Evolutionary conservation across 2,113 vertebrate genomes (phyloP).

Genomic region (Gasterosteus aculeatus): DNA sequence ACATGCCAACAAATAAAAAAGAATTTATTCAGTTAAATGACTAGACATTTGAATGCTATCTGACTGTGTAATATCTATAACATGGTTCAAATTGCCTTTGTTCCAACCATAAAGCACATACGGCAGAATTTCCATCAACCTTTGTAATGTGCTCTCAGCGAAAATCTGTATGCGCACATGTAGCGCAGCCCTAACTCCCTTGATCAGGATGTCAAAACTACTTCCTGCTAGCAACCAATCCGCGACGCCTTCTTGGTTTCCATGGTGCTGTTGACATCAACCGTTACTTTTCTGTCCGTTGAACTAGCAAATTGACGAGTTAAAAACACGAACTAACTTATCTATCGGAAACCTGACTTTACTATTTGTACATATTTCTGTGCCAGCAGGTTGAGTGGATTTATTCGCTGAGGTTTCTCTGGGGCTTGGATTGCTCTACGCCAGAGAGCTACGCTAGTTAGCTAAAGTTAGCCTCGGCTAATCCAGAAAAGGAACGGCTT

Average conservation of each 20-base stretch:
- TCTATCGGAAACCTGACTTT: background rate
- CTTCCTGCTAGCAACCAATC: slow-evolving; percentile 77
- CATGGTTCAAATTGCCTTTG: background rate
- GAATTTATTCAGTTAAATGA: no score
- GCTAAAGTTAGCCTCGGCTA: slow-evolving; percentile 33
- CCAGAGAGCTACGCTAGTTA: slow-evolving; percentile 1
- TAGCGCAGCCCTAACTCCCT: no score
- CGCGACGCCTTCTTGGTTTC: slow-evolving; percentile 57
- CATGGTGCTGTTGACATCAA: slow-evolving; percentile 42
- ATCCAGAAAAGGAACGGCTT: background rate
- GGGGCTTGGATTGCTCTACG: background rate
- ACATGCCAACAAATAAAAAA: no score
- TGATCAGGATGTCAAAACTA: background rate
- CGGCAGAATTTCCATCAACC: background rate
- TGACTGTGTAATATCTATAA: background rate
- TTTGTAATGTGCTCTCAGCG: background rate
- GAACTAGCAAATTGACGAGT: background rate
- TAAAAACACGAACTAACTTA: background rate
- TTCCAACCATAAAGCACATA: background rate
- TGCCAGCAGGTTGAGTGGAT: fast-evolving
- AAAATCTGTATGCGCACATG: slow-evolving; percentile 1
- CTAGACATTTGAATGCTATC: background rate
- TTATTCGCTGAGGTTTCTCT: background rate
- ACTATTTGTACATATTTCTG: background rate
- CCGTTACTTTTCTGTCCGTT: background rate